phyloP scores from a whole-genome alignment of 2,113 vertebrate genomes.

The Callaeas wilsoni region DNA sequence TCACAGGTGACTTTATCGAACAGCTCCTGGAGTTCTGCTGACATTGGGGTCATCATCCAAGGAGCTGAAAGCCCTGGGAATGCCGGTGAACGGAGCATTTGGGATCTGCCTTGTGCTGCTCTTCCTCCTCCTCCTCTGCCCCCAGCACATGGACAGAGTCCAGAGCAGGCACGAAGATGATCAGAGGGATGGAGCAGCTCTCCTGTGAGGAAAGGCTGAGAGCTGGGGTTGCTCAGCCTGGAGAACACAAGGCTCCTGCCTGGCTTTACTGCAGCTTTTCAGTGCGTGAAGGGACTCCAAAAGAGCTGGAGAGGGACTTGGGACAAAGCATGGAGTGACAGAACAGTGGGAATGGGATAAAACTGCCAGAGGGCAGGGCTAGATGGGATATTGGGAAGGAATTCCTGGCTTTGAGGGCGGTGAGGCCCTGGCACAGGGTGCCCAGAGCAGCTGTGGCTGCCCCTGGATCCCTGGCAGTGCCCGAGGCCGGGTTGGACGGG shows the following conservation, averaged over 20 bases:
- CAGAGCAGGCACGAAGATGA: neutral
- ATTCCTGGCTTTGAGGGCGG: neutral
- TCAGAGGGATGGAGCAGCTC: neutral
- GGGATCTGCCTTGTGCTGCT: neutral
- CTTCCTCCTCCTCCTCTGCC: neutral
- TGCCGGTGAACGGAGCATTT: rapidly evolving
- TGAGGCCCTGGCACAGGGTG: neutral
- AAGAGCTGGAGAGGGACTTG: neutral
- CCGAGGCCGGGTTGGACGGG: neutral
- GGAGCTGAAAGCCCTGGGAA: neutral
- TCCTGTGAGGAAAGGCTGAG: neutral
- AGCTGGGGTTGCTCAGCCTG: neutral
- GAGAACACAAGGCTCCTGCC: neutral
- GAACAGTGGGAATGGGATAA: neutral
- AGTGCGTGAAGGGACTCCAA: neutral
- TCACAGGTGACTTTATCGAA: neutral
- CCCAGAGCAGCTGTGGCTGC: neutral
- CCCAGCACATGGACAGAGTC: neutral
- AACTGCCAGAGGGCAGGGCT: rapidly evolving
- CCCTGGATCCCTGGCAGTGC: neutral
- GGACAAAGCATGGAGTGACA: neutral
- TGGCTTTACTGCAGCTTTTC: neutral
- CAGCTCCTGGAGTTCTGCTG: neutral
- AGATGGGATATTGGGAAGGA: neutral
- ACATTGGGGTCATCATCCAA: rapidly evolving